phyloP scores from a whole-genome alignment of 2,113 vertebrate genomes.

The Eidolon helvum region DNA sequence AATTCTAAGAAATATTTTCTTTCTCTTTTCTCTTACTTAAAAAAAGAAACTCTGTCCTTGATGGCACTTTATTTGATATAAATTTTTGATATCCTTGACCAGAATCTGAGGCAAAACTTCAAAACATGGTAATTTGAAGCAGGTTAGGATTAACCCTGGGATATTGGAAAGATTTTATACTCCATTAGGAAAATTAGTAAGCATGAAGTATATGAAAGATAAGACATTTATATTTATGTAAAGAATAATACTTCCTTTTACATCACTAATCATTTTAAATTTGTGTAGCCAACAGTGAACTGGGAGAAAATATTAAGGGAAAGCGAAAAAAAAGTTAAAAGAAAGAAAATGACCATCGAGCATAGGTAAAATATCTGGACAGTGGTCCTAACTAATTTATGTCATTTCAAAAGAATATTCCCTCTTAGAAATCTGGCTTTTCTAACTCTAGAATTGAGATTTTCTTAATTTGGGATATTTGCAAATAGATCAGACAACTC shows the following conservation, averaged over 20 bases:
- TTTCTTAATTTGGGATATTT: slow-evolving; percentile 16
- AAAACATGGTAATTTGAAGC: slow-evolving; percentile 62
- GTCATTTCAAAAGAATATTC: neutral
- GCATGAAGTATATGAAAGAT: neutral
- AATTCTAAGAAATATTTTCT: slow-evolving; percentile 32
- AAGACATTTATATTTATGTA: slow-evolving; percentile 40
- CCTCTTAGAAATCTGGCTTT: neutral
- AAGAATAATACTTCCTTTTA: slow-evolving; percentile 30
- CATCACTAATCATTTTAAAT: neutral
- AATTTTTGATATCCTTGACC: neutral
- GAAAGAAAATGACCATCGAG: neutral
- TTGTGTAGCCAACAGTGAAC: neutral
- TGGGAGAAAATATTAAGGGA: neutral
- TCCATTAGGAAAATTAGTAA: slow-evolving; percentile 72
- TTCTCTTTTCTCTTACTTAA: neutral
- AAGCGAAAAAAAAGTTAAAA: neutral
- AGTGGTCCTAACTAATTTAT: neutral
- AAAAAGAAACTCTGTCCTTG: neutral
- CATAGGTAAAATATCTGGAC: neutral
- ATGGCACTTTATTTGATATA: neutral
- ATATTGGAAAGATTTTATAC: slow-evolving; percentile 39
- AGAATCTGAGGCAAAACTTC: slow-evolving; percentile 32
- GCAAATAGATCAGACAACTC: neutral
- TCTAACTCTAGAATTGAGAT: slow-evolving; percentile 5
- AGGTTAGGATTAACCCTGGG: slow-evolving; percentile 42